These are phyloP conservation scores for Ectobius pallidus DNA, from an alignment of 2,888 invertebrate species.

Conservation along the genomic window DNA sequence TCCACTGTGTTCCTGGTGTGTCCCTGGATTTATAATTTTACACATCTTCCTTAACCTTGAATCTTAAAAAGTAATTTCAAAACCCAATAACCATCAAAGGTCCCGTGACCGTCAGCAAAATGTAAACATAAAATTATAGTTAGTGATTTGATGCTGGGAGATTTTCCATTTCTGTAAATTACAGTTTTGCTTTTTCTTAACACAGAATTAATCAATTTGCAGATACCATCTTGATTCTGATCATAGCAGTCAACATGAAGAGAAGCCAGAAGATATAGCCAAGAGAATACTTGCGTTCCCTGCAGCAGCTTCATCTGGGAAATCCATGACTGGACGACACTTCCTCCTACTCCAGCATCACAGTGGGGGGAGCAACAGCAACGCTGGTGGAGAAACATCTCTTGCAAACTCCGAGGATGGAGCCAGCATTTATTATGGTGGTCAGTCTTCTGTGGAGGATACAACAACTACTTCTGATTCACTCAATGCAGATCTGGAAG, in stretches of 20 bases:
- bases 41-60: too few relatives aligned
- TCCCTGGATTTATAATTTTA: too few relatives aligned
- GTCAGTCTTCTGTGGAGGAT: constrained; percentile 55
- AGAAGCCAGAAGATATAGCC: constrained; percentile 58
- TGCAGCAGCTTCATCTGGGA: constrained; percentile 25
- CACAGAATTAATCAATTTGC: constrained; percentile 18
- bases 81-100: too few relatives aligned
- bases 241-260: constrained; percentile 60
- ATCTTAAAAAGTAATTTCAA: too few relatives aligned
- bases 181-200: too few relatives aligned
- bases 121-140: too few relatives aligned
- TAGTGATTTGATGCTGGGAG: too few relatives aligned
- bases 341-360: constrained; percentile 38
- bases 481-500: constrained; percentile 59
- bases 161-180: too few relatives aligned
- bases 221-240: constrained; percentile 59
- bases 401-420: constrained; percentile 43
- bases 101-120: too few relatives aligned
- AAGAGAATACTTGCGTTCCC: constrained; percentile 54
- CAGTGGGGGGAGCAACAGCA: constrained; percentile 27
- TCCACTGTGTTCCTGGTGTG: too few relatives aligned
- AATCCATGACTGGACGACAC: constrained; percentile 35
- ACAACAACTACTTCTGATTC: constrained; percentile 58
- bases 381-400: constrained; percentile 33
- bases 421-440: constrained; percentile 50